phyloP scores from a whole-genome alignment of 2,797 vertebrate genomes.

The Galagoides demidoff region DNA sequence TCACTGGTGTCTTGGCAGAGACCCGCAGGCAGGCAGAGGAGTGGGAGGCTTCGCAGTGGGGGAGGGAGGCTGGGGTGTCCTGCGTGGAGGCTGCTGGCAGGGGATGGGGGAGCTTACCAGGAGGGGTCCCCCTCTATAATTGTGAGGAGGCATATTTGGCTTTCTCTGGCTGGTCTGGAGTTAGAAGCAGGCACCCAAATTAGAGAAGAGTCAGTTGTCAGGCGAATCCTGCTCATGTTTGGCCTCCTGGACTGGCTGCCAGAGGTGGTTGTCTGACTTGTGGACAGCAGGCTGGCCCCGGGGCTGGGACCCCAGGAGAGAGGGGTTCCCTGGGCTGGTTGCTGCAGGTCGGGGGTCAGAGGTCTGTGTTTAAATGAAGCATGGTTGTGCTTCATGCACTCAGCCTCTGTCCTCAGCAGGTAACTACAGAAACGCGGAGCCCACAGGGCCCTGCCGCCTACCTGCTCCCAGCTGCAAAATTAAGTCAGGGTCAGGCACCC shows the following conservation, averaged over 20 bases:
- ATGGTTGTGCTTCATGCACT: accelerated
- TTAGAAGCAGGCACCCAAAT: neutral
- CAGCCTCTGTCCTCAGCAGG: neutral
- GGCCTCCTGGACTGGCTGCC: neutral
- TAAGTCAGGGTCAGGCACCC: neutral
- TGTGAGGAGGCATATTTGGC: accelerated
- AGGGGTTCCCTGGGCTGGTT: too few species aligned
- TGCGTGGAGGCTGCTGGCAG: accelerated
- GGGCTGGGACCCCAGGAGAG: accelerated
- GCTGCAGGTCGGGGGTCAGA: neutral
- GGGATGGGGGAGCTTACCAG: accelerated
- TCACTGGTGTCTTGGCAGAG: neutral
- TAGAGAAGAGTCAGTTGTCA: too few species aligned
- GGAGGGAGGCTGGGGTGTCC: accelerated
- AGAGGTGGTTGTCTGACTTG: neutral
- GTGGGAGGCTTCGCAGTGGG: accelerated
- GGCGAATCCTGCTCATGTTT: neutral
- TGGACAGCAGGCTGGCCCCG: neutral
- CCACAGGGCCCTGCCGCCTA: neutral
- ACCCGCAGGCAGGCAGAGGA: neutral
- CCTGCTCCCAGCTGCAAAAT: neutral
- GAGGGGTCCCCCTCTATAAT: accelerated
- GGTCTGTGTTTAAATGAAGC: accelerated
- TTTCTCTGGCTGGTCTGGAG: neutral
- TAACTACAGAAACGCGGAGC: accelerated